These are phyloP conservation scores for Gila robusta DNA, from an alignment of 2,797 vertebrate genomes.

Conservation along the genomic window DNA sequence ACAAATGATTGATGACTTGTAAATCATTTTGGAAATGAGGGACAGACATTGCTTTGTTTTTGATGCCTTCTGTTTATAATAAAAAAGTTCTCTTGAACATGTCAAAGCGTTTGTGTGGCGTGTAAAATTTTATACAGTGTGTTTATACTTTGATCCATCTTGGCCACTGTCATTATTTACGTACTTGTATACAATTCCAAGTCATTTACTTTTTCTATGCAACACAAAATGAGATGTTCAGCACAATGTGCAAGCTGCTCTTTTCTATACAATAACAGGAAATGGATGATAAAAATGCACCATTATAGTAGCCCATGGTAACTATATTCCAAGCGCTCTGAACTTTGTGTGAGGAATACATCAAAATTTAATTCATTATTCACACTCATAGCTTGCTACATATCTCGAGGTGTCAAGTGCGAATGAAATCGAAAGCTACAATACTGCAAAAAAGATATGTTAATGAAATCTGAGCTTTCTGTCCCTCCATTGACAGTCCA, in stretches of 20 bases:
- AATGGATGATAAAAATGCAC: not conserved
- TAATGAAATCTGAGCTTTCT: too few species aligned
- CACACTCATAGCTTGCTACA: not conserved
- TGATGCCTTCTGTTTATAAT: constrained; percentile 76
- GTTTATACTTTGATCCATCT: not conserved
- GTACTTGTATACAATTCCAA: not conserved
- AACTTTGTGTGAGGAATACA: not conserved
- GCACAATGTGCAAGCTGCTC: not conserved
- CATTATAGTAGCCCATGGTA: not conserved
- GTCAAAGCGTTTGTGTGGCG: constrained; percentile 11
- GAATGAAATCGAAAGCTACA: not conserved
- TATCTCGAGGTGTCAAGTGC: not conserved
- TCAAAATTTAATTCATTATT: not conserved
- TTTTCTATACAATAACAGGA: not conserved
- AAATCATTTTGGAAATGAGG: constrained; percentile 70
- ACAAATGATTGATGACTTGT: constrained; percentile 72
- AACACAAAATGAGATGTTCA: not conserved
- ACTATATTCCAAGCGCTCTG: not conserved
- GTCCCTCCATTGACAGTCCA: too few species aligned
- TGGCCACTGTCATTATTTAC: not conserved
- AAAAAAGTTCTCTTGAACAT: constrained; percentile 66
- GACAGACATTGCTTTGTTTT: constrained; percentile 71
- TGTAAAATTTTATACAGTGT: not conserved
- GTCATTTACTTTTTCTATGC: not conserved
- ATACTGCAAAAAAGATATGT: not conserved